A percentile compares a stretch with the other conserved stretches of the same genome.
Evolutionary conservation across 2,113 vertebrate genomes (phyloP).

Genomic region (Anoura caudifer): DNA sequence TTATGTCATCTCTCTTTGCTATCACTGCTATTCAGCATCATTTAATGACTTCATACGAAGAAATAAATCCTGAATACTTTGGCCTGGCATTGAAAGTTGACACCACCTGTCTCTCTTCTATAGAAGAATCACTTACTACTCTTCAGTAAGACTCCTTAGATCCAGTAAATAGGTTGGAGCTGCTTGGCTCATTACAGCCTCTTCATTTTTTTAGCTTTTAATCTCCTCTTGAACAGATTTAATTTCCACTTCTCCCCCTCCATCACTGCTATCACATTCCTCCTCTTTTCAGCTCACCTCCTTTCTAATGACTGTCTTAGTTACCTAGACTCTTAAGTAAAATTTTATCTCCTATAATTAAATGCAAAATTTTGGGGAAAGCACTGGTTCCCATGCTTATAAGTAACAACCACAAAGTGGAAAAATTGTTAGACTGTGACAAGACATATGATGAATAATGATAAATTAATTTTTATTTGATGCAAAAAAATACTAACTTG

Average conservation of each 20-base stretch:
- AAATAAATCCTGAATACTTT: conserved; percentile 3
- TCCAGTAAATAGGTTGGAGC: neutral
- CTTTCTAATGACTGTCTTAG: neutral
- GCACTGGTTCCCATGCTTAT: neutral
- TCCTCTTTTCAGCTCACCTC: neutral
- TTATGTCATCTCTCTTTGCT: conserved; percentile 3
- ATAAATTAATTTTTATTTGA: neutral
- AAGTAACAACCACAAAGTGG: neutral
- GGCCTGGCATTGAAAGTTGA: neutral
- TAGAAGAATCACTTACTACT: neutral
- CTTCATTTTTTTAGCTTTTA: neutral
- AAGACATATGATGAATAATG: neutral
- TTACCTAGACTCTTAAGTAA: neutral
- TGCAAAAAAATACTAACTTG: neutral
- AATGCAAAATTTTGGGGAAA: neutral
- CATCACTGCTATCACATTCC: neutral
- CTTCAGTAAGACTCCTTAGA: neutral
- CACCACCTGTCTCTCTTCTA: neutral
- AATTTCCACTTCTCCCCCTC: neutral
- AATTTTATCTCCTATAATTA: neutral
- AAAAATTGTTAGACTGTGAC: neutral
- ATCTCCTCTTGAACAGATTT: neutral
- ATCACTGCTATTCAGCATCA: neutral
- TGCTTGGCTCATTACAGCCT: neutral
- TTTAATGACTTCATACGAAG: conserved; percentile 14